These are phyloP conservation scores for Pluvianellus socialis DNA, from an alignment of 2,113 vertebrate genomes.

Conservation along the genomic window DNA sequence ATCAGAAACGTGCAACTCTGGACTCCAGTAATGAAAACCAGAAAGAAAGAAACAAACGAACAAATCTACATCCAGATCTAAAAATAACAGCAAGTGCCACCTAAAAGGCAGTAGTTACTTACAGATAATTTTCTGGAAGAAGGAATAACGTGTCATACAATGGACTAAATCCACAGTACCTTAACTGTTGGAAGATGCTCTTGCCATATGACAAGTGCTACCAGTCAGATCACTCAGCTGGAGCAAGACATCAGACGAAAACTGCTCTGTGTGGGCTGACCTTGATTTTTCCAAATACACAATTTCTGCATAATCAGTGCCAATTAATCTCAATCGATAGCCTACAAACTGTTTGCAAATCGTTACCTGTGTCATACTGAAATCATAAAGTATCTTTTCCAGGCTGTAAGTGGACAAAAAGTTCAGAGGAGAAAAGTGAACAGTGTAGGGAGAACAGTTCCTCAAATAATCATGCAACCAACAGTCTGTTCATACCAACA, in stretches of 20 bases:
- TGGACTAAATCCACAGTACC: background rate
- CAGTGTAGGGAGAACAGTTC: background rate
- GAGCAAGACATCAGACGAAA: background rate
- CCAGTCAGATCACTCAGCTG: background rate
- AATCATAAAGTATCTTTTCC: background rate
- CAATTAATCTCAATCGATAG: background rate
- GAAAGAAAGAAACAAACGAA: background rate
- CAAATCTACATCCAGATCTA: background rate
- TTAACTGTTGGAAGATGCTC: background rate
- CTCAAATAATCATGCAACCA: background rate
- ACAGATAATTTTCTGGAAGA: background rate
- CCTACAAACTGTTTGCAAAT: background rate
- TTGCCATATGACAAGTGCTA: background rate
- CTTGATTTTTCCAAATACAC: background rate
- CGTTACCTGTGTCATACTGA: accelerated
- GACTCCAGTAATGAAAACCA: background rate
- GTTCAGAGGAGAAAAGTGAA: background rate
- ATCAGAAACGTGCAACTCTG: background rate
- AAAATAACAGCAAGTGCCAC: background rate
- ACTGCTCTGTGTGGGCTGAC: background rate
- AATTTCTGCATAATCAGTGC: background rate
- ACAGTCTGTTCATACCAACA: constrained; percentile 44
- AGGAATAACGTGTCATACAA: background rate
- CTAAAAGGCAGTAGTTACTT: background rate
- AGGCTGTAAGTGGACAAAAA: background rate